phyloP scores from a whole-genome alignment of 2,797 vertebrate species.

The Oceanodroma leucorhoa region DNA sequence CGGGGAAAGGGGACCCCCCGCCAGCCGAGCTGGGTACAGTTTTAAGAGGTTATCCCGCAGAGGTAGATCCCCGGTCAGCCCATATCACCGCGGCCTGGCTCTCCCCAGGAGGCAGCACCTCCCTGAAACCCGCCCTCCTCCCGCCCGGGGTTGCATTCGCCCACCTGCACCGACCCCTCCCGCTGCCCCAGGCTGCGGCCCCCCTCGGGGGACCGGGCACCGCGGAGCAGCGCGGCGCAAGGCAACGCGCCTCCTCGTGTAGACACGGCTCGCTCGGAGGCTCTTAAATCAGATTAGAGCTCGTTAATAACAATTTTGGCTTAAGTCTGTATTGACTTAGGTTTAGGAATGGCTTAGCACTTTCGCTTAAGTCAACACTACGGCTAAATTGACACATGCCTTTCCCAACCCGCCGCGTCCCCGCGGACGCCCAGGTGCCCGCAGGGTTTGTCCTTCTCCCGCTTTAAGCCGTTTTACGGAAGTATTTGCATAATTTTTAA shows the following conservation, averaged over 20 bases:
- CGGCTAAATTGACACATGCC: constrained; percentile 41
- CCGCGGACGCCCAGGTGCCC: background rate
- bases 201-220: background rate
- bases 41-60: background rate
- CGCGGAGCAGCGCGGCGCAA: background rate
- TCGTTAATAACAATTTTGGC: constrained; percentile 66
- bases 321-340: constrained; percentile 67
- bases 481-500: background rate
- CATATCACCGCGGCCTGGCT: background rate
- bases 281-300: constrained; percentile 60
- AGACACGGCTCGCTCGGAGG: constrained; percentile 1
- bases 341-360: constrained; percentile 62
- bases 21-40: background rate
- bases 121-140: background rate
- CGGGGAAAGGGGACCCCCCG: background rate
- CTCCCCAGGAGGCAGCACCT: background rate
- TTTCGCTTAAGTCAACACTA: constrained; percentile 60
- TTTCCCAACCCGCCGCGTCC: background rate
- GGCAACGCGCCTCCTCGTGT: background rate
- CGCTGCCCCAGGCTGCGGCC: background rate
- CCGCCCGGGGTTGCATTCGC: background rate
- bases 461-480: background rate
- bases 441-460: background rate
- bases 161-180: background rate
- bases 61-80: background rate